phyloP scores from a whole-genome alignment of 1,140 invertebrate species.

The Cherax destructor region DNA sequence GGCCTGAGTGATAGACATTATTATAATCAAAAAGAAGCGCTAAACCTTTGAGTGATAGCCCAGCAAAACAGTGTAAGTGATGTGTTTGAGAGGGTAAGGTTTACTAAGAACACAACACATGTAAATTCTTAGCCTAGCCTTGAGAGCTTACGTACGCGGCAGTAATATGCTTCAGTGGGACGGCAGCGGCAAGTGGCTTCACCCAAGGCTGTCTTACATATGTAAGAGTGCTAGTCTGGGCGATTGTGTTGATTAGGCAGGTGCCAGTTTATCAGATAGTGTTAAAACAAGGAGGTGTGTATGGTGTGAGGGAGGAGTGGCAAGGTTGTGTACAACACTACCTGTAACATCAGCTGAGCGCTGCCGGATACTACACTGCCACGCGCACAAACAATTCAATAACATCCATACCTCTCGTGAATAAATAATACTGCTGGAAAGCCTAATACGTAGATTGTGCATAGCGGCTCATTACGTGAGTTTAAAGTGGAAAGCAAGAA shows the following conservation, averaged over 20 bases:
- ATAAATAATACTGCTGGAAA: background rate
- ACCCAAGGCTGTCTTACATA: background rate
- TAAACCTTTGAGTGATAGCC: too few relatives aligned
- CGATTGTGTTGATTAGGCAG: background rate
- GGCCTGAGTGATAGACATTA: too few relatives aligned
- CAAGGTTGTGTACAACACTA: constrained; percentile 34
- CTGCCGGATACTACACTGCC: background rate
- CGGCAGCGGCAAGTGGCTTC: background rate
- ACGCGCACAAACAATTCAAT: background rate
- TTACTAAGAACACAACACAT: too few relatives aligned
- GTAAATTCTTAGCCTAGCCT: too few relatives aligned
- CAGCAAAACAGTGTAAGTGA: too few relatives aligned
- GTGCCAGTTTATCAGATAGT: background rate
- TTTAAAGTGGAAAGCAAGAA: background rate
- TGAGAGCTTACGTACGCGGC: too few relatives aligned
- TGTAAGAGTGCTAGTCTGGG: background rate
- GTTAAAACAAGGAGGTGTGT: background rate
- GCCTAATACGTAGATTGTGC: background rate
- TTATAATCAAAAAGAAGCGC: too few relatives aligned
- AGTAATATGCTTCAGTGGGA: background rate
- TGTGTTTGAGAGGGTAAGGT: too few relatives aligned
- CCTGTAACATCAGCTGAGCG: constrained; percentile 52
- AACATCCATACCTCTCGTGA: too few relatives aligned
- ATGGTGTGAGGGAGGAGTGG: constrained; percentile 7
- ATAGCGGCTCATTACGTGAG: background rate